Base-by-base conservation (phyloP, 2,113 vertebrate genomes). In the Rhinoderma darwinii region DNA sequence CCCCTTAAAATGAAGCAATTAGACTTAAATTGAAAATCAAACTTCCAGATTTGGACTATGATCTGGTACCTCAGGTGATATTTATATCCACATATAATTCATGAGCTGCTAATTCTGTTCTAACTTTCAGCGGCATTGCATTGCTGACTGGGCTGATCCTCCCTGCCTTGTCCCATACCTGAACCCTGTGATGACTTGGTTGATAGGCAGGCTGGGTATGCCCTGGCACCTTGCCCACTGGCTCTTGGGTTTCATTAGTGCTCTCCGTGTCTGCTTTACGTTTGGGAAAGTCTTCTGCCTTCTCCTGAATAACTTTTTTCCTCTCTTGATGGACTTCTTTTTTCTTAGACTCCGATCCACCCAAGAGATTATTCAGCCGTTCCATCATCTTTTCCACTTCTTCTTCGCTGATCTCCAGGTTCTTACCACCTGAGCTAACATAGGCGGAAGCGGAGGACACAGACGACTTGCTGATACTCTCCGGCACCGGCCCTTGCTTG, bases 341-440 rank as follows among this genome's bases (percentile, higher is more conserved):
- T 35, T 88, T 91, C 77, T 72, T 89, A 30, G 59, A 15, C 25
- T 91, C 83, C 6, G 50, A 10, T n/a, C 83, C 75, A 44, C 89
- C 91, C 44, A 92, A 86, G 80, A 92, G 12, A 0, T 83, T 32
- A 5, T 82, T 89, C 14, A 92, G 50, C 72, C 89, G 89, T 7
- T 91, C 85, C 81, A 91, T 89, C 35, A 89, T 91, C 18, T n/a
- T 76, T 22, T 89, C 90, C 84, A 93, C 56, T 25, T 93, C 91
- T 6, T 92, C 91, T 54, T 90, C 88, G 0, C 22, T 84, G 41
- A 86, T 81, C 27, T 92, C 89, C 81, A 89, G 86, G 1, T 50
- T 18, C 41, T 79, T 92, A 30, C 90, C 82, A 0, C 72, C 77
- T 0, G 15, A 83, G 30, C 89, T 88, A 32, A 76, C 5, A 1